Percentiles rank a stretch among this genome's conserved stretches.
Conservation (phyloP, 2,888 invertebrate genomes). For the Apamea sordens region DNA sequence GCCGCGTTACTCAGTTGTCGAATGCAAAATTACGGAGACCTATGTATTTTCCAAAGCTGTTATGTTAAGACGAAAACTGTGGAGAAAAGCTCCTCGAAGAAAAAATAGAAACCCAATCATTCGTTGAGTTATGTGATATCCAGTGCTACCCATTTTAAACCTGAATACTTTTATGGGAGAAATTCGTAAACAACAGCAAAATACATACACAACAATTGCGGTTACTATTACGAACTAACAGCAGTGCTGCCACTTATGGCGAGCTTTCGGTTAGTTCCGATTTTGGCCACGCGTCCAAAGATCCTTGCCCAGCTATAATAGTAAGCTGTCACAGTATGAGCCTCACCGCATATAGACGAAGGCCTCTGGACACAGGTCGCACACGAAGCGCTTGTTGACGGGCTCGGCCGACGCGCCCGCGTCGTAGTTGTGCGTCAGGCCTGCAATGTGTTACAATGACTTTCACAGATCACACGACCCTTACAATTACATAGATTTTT, state of each 20-base stretch:
- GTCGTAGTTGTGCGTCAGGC: constrained; percentile 77
- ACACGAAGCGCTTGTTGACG: constrained; percentile 82
- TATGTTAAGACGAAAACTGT: background rate
- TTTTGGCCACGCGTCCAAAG: background rate
- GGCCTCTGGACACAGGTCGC: constrained; percentile 86
- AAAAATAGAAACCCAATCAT: background rate
- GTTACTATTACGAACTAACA: background rate
- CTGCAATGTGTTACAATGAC: constrained; percentile 66
- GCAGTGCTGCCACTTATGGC: background rate
- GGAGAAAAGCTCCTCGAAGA: background rate
- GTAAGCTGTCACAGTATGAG: background rate
- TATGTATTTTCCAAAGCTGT: background rate
- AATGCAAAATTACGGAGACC: background rate
- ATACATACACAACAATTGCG: background rate
- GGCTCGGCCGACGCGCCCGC: constrained; percentile 62
- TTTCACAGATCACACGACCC: background rate
- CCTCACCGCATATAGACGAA: constrained; percentile 85
- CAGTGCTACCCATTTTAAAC: background rate
- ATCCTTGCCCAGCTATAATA: background rate
- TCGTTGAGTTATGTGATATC: background rate
- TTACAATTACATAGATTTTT: no score
- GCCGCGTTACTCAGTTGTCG: no score
- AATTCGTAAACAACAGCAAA: background rate
- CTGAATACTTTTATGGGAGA: background rate
- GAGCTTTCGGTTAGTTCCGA: background rate